These are phyloP conservation scores for Turnix velox DNA, from an alignment of 2,113 vertebrate genomes.

Conservation along the genomic window DNA sequence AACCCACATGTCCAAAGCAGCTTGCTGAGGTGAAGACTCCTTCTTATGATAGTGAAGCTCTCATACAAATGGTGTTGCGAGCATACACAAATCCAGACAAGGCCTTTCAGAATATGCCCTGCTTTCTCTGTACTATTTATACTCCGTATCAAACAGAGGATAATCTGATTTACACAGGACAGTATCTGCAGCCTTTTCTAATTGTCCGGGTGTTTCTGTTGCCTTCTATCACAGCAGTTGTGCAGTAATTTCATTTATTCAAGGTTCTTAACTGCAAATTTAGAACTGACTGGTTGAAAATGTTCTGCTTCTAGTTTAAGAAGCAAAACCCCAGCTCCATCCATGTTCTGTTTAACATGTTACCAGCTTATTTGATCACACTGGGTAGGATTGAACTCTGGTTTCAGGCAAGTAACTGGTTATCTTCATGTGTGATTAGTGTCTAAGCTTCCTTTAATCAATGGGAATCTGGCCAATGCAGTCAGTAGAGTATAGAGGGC, in stretches of 20 bases:
- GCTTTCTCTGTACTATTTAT: not conserved
- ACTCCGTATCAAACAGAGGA: not conserved
- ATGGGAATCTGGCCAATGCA: not conserved
- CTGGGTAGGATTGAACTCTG: not conserved
- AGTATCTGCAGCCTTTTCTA: not conserved
- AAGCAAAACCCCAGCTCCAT: not conserved
- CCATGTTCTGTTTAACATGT: not conserved
- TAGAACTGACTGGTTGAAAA: not conserved
- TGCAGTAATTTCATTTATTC: not conserved
- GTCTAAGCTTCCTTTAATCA: conserved; percentile 8
- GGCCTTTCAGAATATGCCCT: not conserved
- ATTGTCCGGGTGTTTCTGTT: not conserved
- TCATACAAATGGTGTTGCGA: not conserved
- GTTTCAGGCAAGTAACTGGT: not conserved
- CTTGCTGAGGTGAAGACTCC: not conserved
- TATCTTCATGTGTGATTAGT: conserved; percentile 1
- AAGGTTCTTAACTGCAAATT: not conserved
- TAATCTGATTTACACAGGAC: conserved; percentile 5
- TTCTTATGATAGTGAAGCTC: not conserved
- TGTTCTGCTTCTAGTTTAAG: not conserved
- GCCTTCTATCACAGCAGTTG: not conserved
- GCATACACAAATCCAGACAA: not conserved
- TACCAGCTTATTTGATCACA: not conserved
- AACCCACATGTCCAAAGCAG: not conserved
- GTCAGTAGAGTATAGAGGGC: not conserved